Conservation (phyloP, 2,113 vertebrate genomes). For the Anolis carolinensis region DNA sequence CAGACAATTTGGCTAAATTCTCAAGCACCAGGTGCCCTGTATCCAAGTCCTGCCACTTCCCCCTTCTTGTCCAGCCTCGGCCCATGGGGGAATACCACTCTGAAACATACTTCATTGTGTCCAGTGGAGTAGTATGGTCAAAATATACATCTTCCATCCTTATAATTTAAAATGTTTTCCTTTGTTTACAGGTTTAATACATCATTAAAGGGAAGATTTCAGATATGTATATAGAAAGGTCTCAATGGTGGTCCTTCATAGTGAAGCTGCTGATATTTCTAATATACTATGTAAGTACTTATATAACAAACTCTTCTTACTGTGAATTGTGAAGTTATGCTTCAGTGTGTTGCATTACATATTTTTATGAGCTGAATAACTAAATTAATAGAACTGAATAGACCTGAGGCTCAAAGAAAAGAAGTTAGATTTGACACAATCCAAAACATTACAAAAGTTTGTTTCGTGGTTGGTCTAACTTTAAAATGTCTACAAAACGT, state of each 20-base stretch:
- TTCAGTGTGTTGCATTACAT: not conserved
- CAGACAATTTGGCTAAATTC: not conserved
- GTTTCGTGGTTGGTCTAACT: not conserved
- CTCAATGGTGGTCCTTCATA: slow-evolving; percentile 48
- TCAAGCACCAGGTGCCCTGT: not conserved
- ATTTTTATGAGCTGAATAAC: not conserved
- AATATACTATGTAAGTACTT: slow-evolving; percentile 75
- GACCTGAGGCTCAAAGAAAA: no score
- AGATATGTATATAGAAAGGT: slow-evolving; percentile 68
- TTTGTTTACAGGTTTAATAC: not conserved
- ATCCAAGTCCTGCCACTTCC: not conserved
- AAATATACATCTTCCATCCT: not conserved
- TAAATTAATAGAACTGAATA: no score
- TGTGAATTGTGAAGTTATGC: not conserved
- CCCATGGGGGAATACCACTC: not conserved
- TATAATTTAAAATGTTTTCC: not conserved
- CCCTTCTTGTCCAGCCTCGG: not conserved
- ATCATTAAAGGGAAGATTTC: slow-evolving; percentile 18
- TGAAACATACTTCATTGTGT: not conserved
- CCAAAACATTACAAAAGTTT: not conserved
- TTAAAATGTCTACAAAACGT: not conserved
- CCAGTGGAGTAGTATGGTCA: not conserved
- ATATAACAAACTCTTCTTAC: not conserved
- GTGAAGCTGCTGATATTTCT: slow-evolving; percentile 60
- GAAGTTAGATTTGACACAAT: no score